These are phyloP conservation scores for Rhynchonema sp. DNA, from an alignment of 2,888 invertebrate species.

Conservation along the genomic window DNA sequence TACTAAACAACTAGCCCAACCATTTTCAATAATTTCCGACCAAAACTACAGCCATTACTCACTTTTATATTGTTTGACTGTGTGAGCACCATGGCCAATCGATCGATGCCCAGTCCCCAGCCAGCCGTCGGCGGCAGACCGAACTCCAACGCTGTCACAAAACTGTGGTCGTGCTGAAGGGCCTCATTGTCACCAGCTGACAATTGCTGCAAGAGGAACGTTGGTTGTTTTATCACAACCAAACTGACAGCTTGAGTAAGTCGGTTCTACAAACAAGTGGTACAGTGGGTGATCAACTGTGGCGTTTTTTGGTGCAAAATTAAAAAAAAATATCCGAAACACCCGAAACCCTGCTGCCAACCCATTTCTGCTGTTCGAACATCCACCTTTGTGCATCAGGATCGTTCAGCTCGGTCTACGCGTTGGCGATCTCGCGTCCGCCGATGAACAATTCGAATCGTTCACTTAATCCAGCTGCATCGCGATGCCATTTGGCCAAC, in stretches of 20 bases:
- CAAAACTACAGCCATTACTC: too few species aligned
- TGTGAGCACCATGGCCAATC: conserved; percentile 91
- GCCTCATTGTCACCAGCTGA: conserved; percentile 98
- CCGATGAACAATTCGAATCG: conserved; percentile 82
- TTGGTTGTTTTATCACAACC: too few species aligned
- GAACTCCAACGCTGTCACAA: conserved; percentile 89
- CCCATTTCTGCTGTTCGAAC: conserved; percentile 83
- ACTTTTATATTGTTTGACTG: conserved; percentile 97
- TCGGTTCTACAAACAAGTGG: too few species aligned
- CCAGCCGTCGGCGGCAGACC: conserved; percentile 95
- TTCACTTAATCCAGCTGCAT: conserved; percentile 73
- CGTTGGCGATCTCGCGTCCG: conserved; percentile 88
- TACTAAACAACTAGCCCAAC: too few species aligned
- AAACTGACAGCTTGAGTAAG: too few species aligned
- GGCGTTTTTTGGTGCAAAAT: too few species aligned
- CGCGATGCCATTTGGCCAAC: conserved; percentile 60
- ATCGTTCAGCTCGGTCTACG: conserved; percentile 94
- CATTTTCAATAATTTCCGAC: too few species aligned
- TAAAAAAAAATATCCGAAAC: too few species aligned
- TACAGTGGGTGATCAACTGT: too few species aligned
- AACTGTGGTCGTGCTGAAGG: conserved; percentile 85
- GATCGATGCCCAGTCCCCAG: conserved; percentile 94
- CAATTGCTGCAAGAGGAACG: conserved; percentile 51
- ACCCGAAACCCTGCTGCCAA: too few species aligned
- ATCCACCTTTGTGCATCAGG: conserved; percentile 74